Conservation (phyloP, 2,888 invertebrate genomes). For the Eupithecia inturbata region DNA sequence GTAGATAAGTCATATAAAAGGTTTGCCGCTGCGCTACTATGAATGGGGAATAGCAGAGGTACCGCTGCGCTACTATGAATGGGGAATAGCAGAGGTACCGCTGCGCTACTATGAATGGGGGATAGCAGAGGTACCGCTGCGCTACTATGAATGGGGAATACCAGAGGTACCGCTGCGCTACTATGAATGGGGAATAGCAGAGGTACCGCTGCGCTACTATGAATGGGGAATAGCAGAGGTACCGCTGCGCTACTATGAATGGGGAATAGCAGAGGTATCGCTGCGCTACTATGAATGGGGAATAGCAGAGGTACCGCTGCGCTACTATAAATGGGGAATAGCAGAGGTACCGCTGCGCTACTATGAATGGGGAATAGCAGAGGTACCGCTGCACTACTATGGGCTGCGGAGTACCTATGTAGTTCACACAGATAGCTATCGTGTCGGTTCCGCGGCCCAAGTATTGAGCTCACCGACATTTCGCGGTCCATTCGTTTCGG, state of each 20-base stretch:
- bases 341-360: neutral
- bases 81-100: neutral
- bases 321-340: neutral
- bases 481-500: constrained; percentile 1
- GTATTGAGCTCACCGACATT: neutral
- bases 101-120: neutral
- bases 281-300: neutral
- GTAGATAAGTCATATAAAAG: too few relatives aligned
- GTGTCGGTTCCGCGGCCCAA: neutral
- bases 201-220: neutral
- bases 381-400: neutral
- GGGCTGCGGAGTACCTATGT: too few relatives aligned
- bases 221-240: neutral
- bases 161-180: neutral
- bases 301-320: neutral
- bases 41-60: neutral
- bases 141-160: neutral
- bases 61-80: neutral
- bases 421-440: too few relatives aligned
- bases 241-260: neutral
- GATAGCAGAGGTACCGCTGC: neutral
- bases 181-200: neutral
- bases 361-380: neutral
- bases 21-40: too few relatives aligned
- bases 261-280: neutral